Conservation (phyloP, 1,140 invertebrate genomes). For the Listronotus bonariensis region DNA sequence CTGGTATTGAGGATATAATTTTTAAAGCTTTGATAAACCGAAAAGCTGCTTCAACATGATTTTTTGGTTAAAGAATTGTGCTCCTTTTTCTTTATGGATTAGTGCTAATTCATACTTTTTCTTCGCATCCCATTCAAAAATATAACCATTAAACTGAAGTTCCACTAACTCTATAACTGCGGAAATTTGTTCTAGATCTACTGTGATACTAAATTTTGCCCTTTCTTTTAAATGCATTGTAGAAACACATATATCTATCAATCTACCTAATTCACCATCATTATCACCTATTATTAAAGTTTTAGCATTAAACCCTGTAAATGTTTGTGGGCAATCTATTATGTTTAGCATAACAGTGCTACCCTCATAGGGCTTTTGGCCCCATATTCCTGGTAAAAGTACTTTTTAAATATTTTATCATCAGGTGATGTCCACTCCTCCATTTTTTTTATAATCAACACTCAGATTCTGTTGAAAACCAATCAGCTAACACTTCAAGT, state of each 20-base stretch:
- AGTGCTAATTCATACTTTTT: constrained; percentile 47
- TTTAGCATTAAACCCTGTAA: constrained; percentile 34
- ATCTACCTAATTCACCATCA: constrained; percentile 44
- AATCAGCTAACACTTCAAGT: constrained; percentile 42
- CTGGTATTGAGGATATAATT: constrained; percentile 67
- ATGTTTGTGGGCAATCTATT: constrained; percentile 30
- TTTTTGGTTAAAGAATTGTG: constrained; percentile 42
- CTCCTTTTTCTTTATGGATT: constrained; percentile 48
- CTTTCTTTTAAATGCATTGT: constrained; percentile 49
- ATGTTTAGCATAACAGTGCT: constrained; percentile 47
- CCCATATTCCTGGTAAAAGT: constrained; percentile 35
- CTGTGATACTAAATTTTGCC: constrained; percentile 41
- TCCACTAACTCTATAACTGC: constrained; percentile 43
- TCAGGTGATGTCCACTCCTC: constrained; percentile 47
- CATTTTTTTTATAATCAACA: constrained; percentile 40
- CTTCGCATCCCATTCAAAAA: constrained; percentile 51
- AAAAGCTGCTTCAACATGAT: constrained; percentile 47
- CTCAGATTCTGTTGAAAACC: constrained; percentile 47
- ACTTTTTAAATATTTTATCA: constrained; percentile 46
- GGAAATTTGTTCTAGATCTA: constrained; percentile 29
- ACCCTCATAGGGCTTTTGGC: constrained; percentile 49
- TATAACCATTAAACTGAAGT: constrained; percentile 47
- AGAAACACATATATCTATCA: constrained; percentile 46
- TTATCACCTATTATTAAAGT: constrained; percentile 44
- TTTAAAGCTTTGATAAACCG: constrained; percentile 69